Evolutionary conservation across 1,140 invertebrate genomes (phyloP).

Genomic region (Diorhabda sublineata): DNA sequence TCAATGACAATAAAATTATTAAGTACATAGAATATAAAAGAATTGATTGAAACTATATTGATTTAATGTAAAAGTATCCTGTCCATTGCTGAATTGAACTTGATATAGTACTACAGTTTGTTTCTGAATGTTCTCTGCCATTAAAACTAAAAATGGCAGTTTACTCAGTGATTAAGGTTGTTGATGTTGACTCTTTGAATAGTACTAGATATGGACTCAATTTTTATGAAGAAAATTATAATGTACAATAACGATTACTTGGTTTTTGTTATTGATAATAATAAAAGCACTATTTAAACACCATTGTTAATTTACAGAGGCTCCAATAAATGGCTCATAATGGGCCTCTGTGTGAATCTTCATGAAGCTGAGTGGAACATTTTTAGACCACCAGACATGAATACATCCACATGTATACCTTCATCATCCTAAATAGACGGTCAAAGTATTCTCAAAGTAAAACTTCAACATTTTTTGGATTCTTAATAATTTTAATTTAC

Average conservation of each 20-base stretch:
- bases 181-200: too few species aligned
- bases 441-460: conserved; percentile 11
- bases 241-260: not conserved
- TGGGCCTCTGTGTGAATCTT: conserved; percentile 37
- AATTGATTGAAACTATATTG: too few species aligned
- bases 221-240: too few species aligned
- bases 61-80: too few species aligned
- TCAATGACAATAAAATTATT: too few species aligned
- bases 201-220: too few species aligned
- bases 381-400: conserved; percentile 27
- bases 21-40: too few species aligned
- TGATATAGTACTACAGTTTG: too few species aligned
- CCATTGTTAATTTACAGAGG: conserved; percentile 47
- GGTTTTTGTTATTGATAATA: conserved; percentile 6
- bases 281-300: conserved; percentile 35
- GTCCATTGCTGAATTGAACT: too few species aligned
- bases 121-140: too few species aligned
- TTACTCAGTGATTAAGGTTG: too few species aligned
- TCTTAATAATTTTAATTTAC: conserved; percentile 16
- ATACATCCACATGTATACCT: conserved; percentile 24
- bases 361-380: conserved; percentile 32
- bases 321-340: conserved; percentile 38
- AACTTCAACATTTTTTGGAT: conserved; percentile 25
- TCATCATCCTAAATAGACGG: conserved; percentile 20
- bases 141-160: too few species aligned